phyloP scores from a whole-genome alignment of 2,888 invertebrate genomes.

The Phyllotreta cruciferae region DNA sequence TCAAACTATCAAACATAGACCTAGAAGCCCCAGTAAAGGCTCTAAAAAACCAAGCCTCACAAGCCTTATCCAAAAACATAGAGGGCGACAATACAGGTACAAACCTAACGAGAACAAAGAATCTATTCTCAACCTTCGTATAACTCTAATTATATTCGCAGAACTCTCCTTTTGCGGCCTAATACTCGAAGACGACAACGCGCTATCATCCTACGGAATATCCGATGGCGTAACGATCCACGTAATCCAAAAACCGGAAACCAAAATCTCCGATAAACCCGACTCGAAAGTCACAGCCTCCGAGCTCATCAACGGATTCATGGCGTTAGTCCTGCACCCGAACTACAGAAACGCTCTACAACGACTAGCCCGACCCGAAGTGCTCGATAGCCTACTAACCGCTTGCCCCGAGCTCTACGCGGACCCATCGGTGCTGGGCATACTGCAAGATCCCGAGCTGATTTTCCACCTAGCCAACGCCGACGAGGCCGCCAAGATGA shows the following conservation, averaged over 20 bases:
- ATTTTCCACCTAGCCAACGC: slow-evolving; percentile 73
- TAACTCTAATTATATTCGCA: slow-evolving; percentile 48
- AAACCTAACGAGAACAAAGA: slow-evolving; percentile 18
- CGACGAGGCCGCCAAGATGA: slow-evolving; percentile 69
- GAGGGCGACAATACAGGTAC: slow-evolving; percentile 24
- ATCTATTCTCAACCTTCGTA: not conserved
- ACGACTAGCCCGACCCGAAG: slow-evolving; percentile 60
- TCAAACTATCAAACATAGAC: slow-evolving; percentile 68
- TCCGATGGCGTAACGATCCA: slow-evolving; percentile 67
- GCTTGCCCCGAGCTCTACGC: slow-evolving; percentile 73
- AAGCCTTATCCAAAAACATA: slow-evolving; percentile 26
- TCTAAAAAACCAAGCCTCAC: slow-evolving; percentile 58
- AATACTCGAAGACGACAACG: slow-evolving; percentile 68
- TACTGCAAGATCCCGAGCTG: slow-evolving; percentile 80
- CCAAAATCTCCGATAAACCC: slow-evolving; percentile 48
- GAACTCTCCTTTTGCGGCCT: slow-evolving; percentile 77
- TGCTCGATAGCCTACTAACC: slow-evolving; percentile 73
- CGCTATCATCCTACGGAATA: slow-evolving; percentile 70
- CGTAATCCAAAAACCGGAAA: slow-evolving; percentile 62
- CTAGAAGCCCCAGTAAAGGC: slow-evolving; percentile 68
- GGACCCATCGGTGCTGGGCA: slow-evolving; percentile 76
- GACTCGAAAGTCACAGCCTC: slow-evolving; percentile 65
- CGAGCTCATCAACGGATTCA: slow-evolving; percentile 68
- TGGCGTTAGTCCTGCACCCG: slow-evolving; percentile 67
- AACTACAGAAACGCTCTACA: slow-evolving; percentile 71